Evolutionary conservation across 2,113 vertebrate genomes (phyloP), one percentile per base, ranked within the genome.

Genomic region (Mugil cephalus): DNA sequence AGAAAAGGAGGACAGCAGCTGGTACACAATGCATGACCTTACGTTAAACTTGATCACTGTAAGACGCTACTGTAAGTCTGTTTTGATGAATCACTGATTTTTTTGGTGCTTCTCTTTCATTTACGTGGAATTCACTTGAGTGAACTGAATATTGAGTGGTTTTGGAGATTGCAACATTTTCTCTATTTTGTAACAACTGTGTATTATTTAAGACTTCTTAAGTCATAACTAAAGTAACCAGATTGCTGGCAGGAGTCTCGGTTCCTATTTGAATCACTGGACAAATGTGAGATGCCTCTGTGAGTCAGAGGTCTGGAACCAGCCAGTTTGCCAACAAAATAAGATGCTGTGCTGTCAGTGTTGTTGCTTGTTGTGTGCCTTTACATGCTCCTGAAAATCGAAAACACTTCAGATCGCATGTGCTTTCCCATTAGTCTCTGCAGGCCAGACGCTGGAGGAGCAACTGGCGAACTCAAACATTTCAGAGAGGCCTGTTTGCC

Each of bases 1-100:
- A 67, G 82, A 90, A 74, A 61, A 88, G 58, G 69, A 83, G 58
- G 18, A 14, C 8, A 19, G 24, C 59, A 8, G n/a, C 56, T n/a
- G 84, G 90, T 89, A 82, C 35, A 56, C 24, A 30, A 30, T 30
- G 24, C 24, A 30, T 30, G 24, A 5, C 24, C 24, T 30, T 5
- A 30, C 24, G 3, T 30, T 30, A 30, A 45, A 45, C n/a, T 7
- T 45, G 15, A 45, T 7, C 15, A 45, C 15, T 45, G 5, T 30
- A 30, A 5, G 2, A 30, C 24, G 5, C 24, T 30, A 5, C 24
- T 30, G 24, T 30, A 30, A 30, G 24, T 30, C 24, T 45, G 7
- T 45, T 45, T n/a, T 1, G 15, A 45, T 7, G 14, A 15, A 15
- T 2, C 15, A 7, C 2, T 45, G 15, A 45, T 45, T n/a, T n/a